Conservation (phyloP, 2,888 invertebrate species). For the Caradrina clavipalpis region DNA sequence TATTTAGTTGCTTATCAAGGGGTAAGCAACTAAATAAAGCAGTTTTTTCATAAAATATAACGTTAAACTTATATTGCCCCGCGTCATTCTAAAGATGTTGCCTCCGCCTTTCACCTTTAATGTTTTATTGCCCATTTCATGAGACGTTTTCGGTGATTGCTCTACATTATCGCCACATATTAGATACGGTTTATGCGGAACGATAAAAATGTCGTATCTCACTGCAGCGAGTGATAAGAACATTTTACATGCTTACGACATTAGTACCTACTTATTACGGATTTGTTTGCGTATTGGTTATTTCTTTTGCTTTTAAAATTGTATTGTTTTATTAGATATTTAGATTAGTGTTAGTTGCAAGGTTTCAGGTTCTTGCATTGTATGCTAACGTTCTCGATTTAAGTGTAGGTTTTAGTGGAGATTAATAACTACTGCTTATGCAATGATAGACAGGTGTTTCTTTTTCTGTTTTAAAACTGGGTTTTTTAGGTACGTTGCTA, state of each 20-base stretch:
- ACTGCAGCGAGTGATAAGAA: constrained; percentile 48
- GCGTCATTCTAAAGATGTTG: not conserved
- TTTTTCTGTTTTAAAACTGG: too few species aligned
- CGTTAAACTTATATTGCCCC: not conserved
- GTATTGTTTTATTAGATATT: too few species aligned
- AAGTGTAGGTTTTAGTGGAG: not conserved
- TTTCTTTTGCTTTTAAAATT: not conserved
- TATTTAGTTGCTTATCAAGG: too few species aligned
- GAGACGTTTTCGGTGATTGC: constrained; percentile 24
- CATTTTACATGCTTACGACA: constrained; percentile 16
- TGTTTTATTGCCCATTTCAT: constrained; percentile 9
- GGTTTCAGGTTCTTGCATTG: not conserved
- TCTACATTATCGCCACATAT: constrained; percentile 30
- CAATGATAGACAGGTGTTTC: too few species aligned
- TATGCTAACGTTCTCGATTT: not conserved
- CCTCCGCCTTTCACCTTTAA: not conserved
- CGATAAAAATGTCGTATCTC: constrained; percentile 54
- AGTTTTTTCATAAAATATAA: not conserved
- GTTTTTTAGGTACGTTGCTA: too few species aligned
- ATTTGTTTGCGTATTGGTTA: not conserved
- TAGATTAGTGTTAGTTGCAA: not conserved
- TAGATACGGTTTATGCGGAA: constrained; percentile 44
- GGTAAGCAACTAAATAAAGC: too few species aligned
- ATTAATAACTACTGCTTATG: too few species aligned
- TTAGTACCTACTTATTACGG: constrained; percentile 2